Base-by-base conservation (phyloP, 2,888 invertebrate species). In the Tholera decimalis region DNA sequence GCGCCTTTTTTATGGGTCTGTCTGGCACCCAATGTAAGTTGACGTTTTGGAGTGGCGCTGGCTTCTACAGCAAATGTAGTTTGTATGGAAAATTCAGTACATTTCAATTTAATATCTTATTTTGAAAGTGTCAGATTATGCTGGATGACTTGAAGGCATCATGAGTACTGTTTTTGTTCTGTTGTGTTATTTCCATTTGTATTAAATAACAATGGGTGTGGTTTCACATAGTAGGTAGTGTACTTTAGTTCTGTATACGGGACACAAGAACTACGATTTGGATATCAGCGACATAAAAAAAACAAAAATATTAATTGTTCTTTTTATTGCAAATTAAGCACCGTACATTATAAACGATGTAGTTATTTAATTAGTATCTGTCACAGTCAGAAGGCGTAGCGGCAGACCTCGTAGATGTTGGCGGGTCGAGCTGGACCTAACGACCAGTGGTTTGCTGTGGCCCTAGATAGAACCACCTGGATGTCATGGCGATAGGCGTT, bases 1-100 rank as follows among this genome's bases (percentile, higher is more conserved):
- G 69, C 61, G 77, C 57, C 62, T 35, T 15, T 58, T 67, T 58
- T 72, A 65, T 47, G 55, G 11, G 51, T 43, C 70, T 47, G 15
- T 22, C 2, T 9, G 18, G 6, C n/a, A 8, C 9, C 67, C 64
- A 53, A 22, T 47, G 18, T 53, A 6, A 22, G 28, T 41, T 73
- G 47, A 20, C 24, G 47, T 53, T 22, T 5, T 2, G 2, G 6
- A 9, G 26, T 64, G 18, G 67, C 65, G 33, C 64, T 50, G 26
- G 7, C 46, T 20, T 13, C 22, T n/a, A n/a, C 0, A 22, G 18
- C 3, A 18, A 41, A 15, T 11, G 8, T 22, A 1, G 46, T 11
- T 22, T 15, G 1, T 22, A n/a, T 28, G 46, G 51, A 13, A 47
- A 28, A 60, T 15, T 70, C 5, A 11, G n/a, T 35, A 20, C 22